Evolutionary conservation across 2,797 vertebrate species (phyloP).

Genomic region (Gadopsis marmoratus): DNA sequence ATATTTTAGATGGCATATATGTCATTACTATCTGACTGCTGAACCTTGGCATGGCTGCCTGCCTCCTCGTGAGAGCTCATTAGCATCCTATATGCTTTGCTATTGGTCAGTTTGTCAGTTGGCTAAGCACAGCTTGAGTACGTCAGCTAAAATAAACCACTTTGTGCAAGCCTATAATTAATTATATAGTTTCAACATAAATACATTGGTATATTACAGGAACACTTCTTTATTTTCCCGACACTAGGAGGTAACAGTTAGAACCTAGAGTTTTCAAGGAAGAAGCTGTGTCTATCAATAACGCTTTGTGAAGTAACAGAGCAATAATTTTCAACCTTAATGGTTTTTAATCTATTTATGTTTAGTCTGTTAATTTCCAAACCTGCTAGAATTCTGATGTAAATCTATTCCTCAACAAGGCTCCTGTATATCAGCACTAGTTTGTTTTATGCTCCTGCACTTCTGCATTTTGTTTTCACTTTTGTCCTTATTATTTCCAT

Average conservation of each 20-base stretch:
- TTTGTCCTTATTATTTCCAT: background rate
- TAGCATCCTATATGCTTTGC: constrained; percentile 49
- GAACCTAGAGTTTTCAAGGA: background rate
- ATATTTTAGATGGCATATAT: background rate
- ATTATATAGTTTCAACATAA: constrained; percentile 19
- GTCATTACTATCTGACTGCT: constrained; percentile 34
- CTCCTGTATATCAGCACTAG: background rate
- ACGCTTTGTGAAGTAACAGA: background rate
- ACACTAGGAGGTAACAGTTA: background rate
- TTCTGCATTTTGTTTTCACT: background rate
- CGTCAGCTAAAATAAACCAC: constrained; percentile 45
- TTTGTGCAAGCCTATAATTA: constrained; percentile 31
- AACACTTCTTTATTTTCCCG: background rate
- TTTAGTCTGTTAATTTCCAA: background rate
- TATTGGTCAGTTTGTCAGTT: constrained; percentile 67
- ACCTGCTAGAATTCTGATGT: background rate
- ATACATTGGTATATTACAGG: constrained; percentile 1
- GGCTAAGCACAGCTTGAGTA: constrained; percentile 63
- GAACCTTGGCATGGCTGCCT: constrained; percentile 42
- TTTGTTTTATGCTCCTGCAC: constrained; percentile 12
- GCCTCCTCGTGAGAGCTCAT: constrained; percentile 59
- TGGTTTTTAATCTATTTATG: background rate
- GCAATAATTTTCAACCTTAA: background rate
- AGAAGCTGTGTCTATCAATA: fast-evolving
- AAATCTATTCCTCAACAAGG: background rate